phyloP scores from a whole-genome alignment of 2,888 invertebrate species.

The Tuta absoluta region DNA sequence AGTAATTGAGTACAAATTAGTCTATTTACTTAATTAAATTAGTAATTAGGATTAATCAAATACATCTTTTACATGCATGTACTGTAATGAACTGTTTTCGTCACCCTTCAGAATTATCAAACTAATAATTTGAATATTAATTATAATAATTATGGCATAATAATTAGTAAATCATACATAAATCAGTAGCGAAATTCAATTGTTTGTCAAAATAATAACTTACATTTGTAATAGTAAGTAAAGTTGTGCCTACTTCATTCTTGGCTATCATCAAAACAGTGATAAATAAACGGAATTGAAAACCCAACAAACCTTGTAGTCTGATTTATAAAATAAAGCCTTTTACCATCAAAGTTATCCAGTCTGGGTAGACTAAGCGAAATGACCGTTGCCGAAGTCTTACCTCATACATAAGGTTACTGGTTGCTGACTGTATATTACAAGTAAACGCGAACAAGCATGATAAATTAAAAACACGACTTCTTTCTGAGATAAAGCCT shows the following conservation, averaged over 20 bases:
- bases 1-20: conserved; percentile 9
- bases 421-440: too few relatives aligned
- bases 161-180: neutral
- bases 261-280: neutral
- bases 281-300: conserved; percentile 11
- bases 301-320: neutral
- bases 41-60: neutral
- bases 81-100: neutral
- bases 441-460: too few relatives aligned
- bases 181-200: neutral
- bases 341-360: too few relatives aligned
- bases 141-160: neutral
- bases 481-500: too few relatives aligned
- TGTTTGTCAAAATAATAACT: neutral
- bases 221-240: neutral
- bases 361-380: too few relatives aligned
- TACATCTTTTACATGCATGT: conserved; percentile 6
- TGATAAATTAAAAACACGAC: too few relatives aligned
- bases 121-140: neutral
- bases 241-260: neutral
- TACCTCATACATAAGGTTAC: too few relatives aligned
- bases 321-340: too few relatives aligned
- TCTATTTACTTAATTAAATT: neutral
- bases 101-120: neutral
- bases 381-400: too few relatives aligned